Base-by-base conservation (phyloP, 1,140 invertebrate genomes). In the Danaus melanippus region DNA sequence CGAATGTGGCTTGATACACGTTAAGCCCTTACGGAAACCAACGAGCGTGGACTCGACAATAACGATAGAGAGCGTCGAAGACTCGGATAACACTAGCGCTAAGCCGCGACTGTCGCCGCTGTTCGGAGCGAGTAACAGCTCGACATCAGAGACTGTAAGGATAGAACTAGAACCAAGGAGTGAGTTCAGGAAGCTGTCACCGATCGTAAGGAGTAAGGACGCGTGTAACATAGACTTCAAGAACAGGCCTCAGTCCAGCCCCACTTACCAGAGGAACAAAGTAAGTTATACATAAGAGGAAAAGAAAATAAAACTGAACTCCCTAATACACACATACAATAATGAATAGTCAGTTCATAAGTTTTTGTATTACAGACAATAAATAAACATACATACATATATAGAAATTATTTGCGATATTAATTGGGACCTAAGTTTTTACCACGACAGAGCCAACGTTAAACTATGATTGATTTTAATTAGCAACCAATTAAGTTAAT, bases 61-160 rank as follows among this genome's bases (percentile, higher is more conserved):
- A 41, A 84, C 83, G 0, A 66, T 86, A 12, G 83, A 84, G 32
- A 86, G 80, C 58, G 63, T 74, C 0, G 77, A 80, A 0, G 79
- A 84, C 12, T 70, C 73, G 0, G 80, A 79, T 9, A 58, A 53
- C 32, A 75, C 69, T 0, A 78, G 69, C 55, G 61, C 49, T 6
- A 82, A 75, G 32, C 81, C 83, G 0, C 82, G 84, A 53, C 15
- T 84, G 15, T 86, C 83, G 0, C 83, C 81, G 8, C 51, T 86
- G 0, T 84, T 86, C 41, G 83, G 83, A 0, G 62, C 65, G 0
- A 84, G 70, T 45, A 69, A 77, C 10, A 64, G 56, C 41, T 63
- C 72, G 0, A 62, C 65, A 0, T 67, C 67, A 3, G 72, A 76
- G 7, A 70, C 67, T 0, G 79, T 76, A 0, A 69, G 71, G 41